These are phyloP conservation scores for Tetanocera ferruginea DNA, from an alignment of 2,888 invertebrate species.

Conservation along the genomic window DNA sequence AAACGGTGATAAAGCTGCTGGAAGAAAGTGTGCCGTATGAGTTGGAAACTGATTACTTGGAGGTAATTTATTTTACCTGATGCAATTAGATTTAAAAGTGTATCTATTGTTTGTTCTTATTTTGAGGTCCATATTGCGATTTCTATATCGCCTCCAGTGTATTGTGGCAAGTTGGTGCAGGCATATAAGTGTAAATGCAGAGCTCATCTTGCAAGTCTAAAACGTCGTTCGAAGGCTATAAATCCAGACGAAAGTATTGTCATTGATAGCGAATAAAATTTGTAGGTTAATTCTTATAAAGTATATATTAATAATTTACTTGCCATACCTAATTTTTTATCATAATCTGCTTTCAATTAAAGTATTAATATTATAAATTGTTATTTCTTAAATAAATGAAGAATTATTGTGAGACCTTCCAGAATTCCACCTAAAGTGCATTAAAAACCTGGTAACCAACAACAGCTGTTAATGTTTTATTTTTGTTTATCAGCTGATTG, in stretches of 20 bases:
- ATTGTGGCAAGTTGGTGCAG: conserved; percentile 65
- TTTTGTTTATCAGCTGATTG: too few relatives aligned
- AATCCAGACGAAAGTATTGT: conserved; percentile 48
- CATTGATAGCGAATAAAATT: conserved; percentile 48
- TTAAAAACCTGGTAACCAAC: too few relatives aligned
- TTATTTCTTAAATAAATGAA: too few relatives aligned
- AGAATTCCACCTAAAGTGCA: too few relatives aligned
- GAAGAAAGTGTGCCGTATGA: conserved; percentile 61
- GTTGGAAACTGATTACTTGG: conserved; percentile 59
- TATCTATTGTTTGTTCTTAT: background rate
- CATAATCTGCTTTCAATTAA: too few relatives aligned
- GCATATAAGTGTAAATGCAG: conserved; percentile 63
- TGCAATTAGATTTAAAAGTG: background rate
- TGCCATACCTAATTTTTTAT: too few relatives aligned
- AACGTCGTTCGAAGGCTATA: conserved; percentile 37
- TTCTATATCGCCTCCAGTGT: conserved; percentile 60
- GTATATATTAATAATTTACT: too few relatives aligned
- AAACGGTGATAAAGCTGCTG: conserved; percentile 55
- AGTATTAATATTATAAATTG: too few relatives aligned
- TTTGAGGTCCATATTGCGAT: conserved; percentile 62
- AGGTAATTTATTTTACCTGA: conserved; percentile 52
- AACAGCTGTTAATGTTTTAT: too few relatives aligned
- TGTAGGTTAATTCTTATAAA: too few relatives aligned
- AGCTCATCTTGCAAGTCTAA: conserved; percentile 55
- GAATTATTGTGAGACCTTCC: too few relatives aligned